A percentile compares a stretch with the other conserved stretches of the same genome.
Evolutionary conservation across 2,888 invertebrate genomes (phyloP).

Genomic region (Keiferia lycopersicella): DNA sequence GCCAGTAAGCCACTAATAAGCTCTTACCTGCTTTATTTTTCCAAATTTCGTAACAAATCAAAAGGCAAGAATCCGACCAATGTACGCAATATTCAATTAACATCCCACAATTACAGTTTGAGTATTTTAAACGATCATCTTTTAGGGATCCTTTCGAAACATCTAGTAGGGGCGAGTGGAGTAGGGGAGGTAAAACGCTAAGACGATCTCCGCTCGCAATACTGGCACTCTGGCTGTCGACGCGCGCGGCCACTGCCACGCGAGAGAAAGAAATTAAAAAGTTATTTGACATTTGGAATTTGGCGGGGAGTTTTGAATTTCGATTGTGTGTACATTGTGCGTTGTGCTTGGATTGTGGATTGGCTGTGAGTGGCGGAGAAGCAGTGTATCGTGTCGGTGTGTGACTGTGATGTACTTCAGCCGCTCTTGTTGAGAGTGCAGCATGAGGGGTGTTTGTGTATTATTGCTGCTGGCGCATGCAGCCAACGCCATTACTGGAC

Average conservation of each 20-base stretch:
- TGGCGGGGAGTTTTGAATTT: slow-evolving; percentile 41
- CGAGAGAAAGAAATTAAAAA: slow-evolving; percentile 40
- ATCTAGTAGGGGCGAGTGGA: slow-evolving; percentile 64
- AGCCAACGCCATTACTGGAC: slow-evolving; percentile 76
- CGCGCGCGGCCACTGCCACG: slow-evolving; percentile 60
- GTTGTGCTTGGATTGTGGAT: slow-evolving; percentile 48
- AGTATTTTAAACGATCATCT: slow-evolving; percentile 55
- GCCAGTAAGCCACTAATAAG: slow-evolving; percentile 20
- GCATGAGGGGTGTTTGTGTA: slow-evolving; percentile 71
- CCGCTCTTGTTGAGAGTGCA: slow-evolving; percentile 70
- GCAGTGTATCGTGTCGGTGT: slow-evolving; percentile 42
- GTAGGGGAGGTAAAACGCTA: slow-evolving; percentile 78
- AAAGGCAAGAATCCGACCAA: slow-evolving; percentile 35
- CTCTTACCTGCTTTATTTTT: slow-evolving; percentile 17
- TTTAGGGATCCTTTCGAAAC: slow-evolving; percentile 72
- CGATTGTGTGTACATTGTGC: slow-evolving; percentile 38
- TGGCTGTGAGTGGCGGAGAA: slow-evolving; percentile 44
- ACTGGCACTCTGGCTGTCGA: slow-evolving; percentile 62
- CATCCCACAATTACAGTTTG: slow-evolving; percentile 48
- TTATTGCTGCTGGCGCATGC: slow-evolving; percentile 73
- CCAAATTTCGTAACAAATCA: slow-evolving; percentile 24
- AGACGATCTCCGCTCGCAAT: slow-evolving; percentile 60
- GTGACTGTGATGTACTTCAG: slow-evolving; percentile 73
- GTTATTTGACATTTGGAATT: slow-evolving; percentile 38
- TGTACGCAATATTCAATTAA: slow-evolving; percentile 65